Evolutionary conservation across 2,113 vertebrate genomes (phyloP), one percentile per base, ranked within the genome.

Genomic region (Pleuronectes platessa): DNA sequence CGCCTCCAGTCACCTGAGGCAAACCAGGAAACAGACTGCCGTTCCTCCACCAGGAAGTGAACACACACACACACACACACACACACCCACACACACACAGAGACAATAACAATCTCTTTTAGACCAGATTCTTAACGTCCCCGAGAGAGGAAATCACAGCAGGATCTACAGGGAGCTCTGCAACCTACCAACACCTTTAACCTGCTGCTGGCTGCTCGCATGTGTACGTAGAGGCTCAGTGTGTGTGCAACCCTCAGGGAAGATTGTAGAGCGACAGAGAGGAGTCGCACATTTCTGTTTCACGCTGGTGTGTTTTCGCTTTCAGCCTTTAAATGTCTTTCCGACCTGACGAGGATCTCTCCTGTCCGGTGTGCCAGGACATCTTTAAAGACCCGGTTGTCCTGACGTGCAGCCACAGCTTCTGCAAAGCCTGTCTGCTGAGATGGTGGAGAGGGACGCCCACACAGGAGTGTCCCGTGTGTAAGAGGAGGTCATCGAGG

Each of bases 321-420:
- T 12, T 15, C 10, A 11, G 9, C 5, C 6, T 10, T n/a, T 58
- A 3, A 59, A 82, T 82, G 74, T n/a, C 68, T 53, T 53, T 62
- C 10, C 11, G 5, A 5, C 24, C 27, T 0, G 58, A 63, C 5
- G 64, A 82, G 51, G 53, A 78, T 21, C 64, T 74, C 5, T 45
- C 51, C 26, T 87, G 82, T 62, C 23, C 75, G 6, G 45, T 87
- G 31, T 88, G 86, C n/a, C 26, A 65, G 1, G 83, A 81, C 17
- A n/a, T 88, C 20, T 88, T 81, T 20, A 85, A 51, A 64, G 42
- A 84, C 2, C 86, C 82, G 0, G 68, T 82, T 17, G 69, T 78
- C 0, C 62, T 86, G 15, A 17, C 76, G 0, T 86, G 85, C 14
- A 81, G 74, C 70, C 81, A 86, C 74, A 86, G 81, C 78, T 81